Evolutionary conservation across 2,797 vertebrate genomes (phyloP).

Genomic region (Hyperoplus lanceolatus): DNA sequence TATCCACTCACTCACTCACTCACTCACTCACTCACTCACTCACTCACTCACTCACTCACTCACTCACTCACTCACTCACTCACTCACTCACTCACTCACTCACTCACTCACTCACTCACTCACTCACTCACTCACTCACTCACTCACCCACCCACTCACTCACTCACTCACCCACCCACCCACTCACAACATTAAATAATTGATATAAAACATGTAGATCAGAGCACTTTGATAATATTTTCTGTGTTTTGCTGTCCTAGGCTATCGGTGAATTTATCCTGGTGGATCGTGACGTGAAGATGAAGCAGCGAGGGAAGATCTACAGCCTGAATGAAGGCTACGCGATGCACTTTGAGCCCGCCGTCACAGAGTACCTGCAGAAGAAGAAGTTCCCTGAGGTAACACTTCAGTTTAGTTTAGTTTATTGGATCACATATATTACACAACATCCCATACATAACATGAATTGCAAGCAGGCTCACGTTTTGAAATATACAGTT

Average conservation of each 20-base stretch:
- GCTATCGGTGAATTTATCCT: conserved; percentile 97
- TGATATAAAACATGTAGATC: neutral
- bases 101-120: no score
- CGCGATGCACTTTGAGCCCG: conserved; percentile 91
- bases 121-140: no score
- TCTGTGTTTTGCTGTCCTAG: conserved; percentile 71
- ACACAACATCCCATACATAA: neutral
- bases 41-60: no score
- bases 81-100: no score
- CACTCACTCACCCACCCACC: no score
- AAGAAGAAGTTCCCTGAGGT: conserved; percentile 96
- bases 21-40: no score
- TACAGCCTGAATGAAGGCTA: conserved; percentile 98
- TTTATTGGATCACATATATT: no score
- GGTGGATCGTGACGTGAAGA: conserved; percentile 92
- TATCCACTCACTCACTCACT: fast-evolving
- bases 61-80: no score
- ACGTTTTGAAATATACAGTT: no score
- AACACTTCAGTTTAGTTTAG: conserved; percentile 19
- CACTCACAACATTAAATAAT: no score
- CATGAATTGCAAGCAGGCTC: no score
- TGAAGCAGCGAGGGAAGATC: conserved; percentile 94
- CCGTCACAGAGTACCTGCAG: conserved; percentile 91
- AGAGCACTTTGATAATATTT: neutral
- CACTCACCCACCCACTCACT: no score